Evolutionary conservation across 2,113 vertebrate genomes (phyloP).

Genomic region (Ifrita kowaldi): DNA sequence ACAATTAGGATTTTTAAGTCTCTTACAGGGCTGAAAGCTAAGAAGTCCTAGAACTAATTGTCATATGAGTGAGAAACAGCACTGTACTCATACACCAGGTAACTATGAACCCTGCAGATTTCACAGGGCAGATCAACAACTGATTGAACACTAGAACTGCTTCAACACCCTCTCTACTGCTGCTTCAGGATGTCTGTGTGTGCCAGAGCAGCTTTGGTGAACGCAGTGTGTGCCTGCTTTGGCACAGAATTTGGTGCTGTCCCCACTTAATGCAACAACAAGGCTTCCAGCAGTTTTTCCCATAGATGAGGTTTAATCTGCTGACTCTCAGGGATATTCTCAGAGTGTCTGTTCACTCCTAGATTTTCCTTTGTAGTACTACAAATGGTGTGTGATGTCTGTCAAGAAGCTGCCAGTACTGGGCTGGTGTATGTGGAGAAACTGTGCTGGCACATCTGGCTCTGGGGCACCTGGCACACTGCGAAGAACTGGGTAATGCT

Average conservation of each 20-base stretch:
- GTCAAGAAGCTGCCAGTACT: not conserved
- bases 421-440: not conserved
- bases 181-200: not conserved
- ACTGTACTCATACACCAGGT: fast-evolving
- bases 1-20: not conserved
- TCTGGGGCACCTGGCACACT: not conserved
- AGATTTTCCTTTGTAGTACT: not conserved
- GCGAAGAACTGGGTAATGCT: not conserved
- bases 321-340: not conserved
- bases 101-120: not conserved
- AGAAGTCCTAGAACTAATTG: not conserved
- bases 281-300: not conserved
- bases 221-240: fast-evolving
- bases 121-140: not conserved
- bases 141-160: not conserved
- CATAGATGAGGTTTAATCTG: not conserved
- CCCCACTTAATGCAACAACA: not conserved
- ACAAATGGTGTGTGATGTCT: not conserved
- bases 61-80: not conserved
- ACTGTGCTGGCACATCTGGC: not conserved
- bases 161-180: not conserved
- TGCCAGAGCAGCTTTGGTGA: not conserved
- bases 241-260: not conserved
- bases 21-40: not conserved
- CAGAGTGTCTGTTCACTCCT: not conserved